Conservation (phyloP, 2,797 vertebrate species). For the Heliangelus exortis region DNA sequence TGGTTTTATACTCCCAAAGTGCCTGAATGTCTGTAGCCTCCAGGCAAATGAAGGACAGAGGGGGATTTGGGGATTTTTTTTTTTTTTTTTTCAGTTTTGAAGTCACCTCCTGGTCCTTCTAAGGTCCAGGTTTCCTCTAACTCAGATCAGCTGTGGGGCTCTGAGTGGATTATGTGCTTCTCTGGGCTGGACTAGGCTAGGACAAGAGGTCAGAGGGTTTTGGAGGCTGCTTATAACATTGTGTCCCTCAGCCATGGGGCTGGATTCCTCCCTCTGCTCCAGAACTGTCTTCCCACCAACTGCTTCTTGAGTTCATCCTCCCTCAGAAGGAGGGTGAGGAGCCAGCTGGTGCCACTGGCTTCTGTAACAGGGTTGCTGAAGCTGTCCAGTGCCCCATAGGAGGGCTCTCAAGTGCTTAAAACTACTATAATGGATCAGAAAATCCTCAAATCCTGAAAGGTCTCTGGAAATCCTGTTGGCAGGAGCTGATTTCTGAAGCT, state of each 20-base stretch:
- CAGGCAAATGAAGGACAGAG: background rate
- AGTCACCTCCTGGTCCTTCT: background rate
- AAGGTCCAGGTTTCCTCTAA: background rate
- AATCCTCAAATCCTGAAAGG: background rate
- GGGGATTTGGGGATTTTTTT: background rate
- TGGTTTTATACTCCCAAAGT: background rate
- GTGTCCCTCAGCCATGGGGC: background rate
- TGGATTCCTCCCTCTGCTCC: background rate
- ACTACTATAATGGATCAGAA: background rate
- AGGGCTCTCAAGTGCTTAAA: background rate
- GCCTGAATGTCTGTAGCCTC: background rate
- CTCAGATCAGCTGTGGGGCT: background rate
- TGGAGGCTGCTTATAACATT: background rate
- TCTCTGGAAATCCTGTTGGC: background rate
- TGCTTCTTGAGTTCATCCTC: background rate
- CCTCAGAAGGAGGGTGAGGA: background rate
- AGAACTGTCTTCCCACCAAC: rapidly evolving
- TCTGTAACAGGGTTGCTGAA: background rate
- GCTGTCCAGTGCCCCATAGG: background rate
- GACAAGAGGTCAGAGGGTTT: background rate
- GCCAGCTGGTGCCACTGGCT: background rate
- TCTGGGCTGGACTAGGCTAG: background rate
- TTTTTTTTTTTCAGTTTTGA: background rate
- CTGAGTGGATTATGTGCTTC: background rate
- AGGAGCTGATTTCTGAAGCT: background rate